Evolutionary conservation across 2,888 invertebrate species (phyloP), one percentile per base, ranked within the genome.

Genomic region (Seira musarum): DNA sequence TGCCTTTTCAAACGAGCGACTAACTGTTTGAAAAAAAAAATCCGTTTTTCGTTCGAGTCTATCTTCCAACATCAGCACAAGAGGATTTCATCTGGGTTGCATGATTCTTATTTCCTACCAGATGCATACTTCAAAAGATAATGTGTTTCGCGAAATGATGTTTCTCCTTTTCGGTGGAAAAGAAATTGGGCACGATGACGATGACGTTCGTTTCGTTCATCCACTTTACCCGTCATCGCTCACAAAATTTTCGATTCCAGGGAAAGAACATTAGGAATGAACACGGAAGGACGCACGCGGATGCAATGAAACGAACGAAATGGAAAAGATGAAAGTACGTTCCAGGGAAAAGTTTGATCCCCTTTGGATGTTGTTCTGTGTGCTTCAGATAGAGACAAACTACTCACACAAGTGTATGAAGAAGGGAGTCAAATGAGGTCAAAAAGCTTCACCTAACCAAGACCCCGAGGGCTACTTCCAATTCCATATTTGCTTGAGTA

Each of bases 41-140:
- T 53, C 53, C 30, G 30, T 5, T 5, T 30, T 8, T 30, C 3
- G 30, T 30, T 30, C 3, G 30, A 30, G 30, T 30, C 3, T 30
- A 30, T 53, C 3, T 53, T 53, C n/a, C 2, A 53, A 53, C 53
- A 53, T 3, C 3, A 13, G 17, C 40, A 13, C 40, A 40, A 53
- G 17, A 30, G 30, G 30, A 30, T 30, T 8, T 13, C 53, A 15
- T 53, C 53, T 53, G 3, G 53, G 6, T 13, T 17, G 53, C 17
- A 53, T 17, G 17, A 53, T 53, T 3, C 53, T 13, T 15, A 17
- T 53, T 17, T 53, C 53, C 53, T 53, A 8, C 53, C 15, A n/a
- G 53, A 53, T 53, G 53, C 15, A 53, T 53, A 53, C 53, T 53
- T 53, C 53, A 53, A 53, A 53, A 53, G 53, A 53, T 53, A 53